Percentiles rank a stretch among this genome's conserved stretches.
Evolutionary conservation across 2,113 vertebrate species (phyloP).

Genomic region (Upupa epops): DNA sequence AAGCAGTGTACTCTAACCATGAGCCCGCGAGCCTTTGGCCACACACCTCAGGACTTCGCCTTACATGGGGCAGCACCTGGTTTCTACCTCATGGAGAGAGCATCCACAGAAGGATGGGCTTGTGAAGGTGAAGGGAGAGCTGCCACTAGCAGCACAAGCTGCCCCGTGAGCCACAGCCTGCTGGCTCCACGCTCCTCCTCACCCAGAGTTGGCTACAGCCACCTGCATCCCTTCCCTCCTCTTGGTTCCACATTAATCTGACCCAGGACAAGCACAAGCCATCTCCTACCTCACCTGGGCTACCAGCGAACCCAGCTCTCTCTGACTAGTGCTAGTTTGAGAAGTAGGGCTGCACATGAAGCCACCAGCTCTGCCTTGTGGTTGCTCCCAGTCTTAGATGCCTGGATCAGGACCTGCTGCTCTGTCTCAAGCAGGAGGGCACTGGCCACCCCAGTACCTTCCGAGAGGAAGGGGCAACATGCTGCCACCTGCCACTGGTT

Average conservation of each 20-base stretch:
- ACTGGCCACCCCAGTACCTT: background rate
- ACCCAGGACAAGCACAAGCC: background rate
- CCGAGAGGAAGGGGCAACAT: background rate
- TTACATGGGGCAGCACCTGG: background rate
- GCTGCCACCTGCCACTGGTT: background rate
- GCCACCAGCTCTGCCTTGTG: background rate
- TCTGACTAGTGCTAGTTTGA: background rate
- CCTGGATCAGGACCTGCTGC: rapidly evolving
- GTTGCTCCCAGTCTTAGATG: background rate
- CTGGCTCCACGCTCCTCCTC: background rate
- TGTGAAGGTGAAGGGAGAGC: background rate
- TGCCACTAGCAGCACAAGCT: background rate
- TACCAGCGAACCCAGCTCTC: background rate
- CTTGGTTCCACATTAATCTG: background rate
- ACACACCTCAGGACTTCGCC: rapidly evolving
- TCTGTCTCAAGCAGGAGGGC: rapidly evolving
- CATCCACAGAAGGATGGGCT: background rate
- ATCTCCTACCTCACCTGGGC: background rate
- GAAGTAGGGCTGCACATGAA: background rate
- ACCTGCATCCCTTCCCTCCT: background rate
- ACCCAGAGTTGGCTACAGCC: background rate
- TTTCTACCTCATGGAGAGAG: background rate
- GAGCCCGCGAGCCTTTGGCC: background rate
- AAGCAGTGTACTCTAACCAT: background rate
- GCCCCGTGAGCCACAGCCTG: background rate